Base-by-base conservation (phyloP, 30 jellyfish, hydroid and myxozoan genomes). In the Aurelia coerulea region DNA sequence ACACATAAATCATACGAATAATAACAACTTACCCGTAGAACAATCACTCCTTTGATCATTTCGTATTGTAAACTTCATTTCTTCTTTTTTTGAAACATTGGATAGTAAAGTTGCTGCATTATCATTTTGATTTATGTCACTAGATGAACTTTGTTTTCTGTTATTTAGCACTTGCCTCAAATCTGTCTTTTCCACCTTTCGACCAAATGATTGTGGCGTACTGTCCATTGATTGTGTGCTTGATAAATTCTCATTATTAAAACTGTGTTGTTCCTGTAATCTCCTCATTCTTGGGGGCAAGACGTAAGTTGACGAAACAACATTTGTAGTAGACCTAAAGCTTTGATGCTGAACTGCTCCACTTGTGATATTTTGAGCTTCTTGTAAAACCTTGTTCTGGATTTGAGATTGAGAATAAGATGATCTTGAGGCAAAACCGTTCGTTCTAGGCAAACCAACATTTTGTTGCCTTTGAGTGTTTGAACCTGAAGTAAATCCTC, bases 221-320 rank as follows among this genome's bases (percentile, higher is more conserved):
- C 33, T 46, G 0, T 42, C 70, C n/a, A 15, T 73, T 12, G 64
- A 10, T 15, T 49, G n/a, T 16, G 17, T 8, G 29, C 41, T 54
- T 34, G 70, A 12, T 29, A 16, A 39, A 19, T 73, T 50, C n/a
- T 53, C 70, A 2, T 63, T 35, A 9, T 8, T 31, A 10, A 41
- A 5, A 0, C 1, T 37, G 10, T 16, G 14, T 4, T 58, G 60
- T 54, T 66, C 54, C 56, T 72, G 92, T 39, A 41, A 29, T 15
- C 80, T 34, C 62, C 50, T 69, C 92, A 83, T 83, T 63, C 92
- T 54, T 29, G 92, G 92, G 17, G 92, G 92, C 18, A 83, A 16
- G 42, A 39, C 78, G 70, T 52, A 83, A 7, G 0, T 32, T 75
- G 60, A 46, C 10, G 76, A 23, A 17, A 16, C 6, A 16, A 19